phyloP scores from a whole-genome alignment of 2,888 invertebrate genomes.

The Pharmacophagus antenor region DNA sequence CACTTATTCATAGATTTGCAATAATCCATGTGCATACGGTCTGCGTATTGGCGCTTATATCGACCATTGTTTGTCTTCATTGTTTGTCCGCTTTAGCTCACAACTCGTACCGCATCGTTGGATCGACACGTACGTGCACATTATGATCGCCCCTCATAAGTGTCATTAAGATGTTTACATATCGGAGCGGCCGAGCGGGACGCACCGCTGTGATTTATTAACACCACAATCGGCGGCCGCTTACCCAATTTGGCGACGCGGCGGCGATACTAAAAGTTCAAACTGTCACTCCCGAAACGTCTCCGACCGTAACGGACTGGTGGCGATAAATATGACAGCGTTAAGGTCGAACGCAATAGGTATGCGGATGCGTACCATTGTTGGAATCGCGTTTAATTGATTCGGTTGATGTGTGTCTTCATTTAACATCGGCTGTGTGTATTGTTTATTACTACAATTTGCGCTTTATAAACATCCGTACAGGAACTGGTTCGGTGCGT shows the following conservation, averaged over 20 bases:
- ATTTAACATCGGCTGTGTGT: slow-evolving; percentile 15
- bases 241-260: slow-evolving; percentile 20
- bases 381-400: slow-evolving; percentile 13
- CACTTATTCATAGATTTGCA: too few relatives aligned
- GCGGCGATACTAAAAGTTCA: slow-evolving; percentile 21
- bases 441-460: slow-evolving; percentile 2
- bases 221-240: slow-evolving; percentile 15
- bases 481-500: background rate
- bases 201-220: slow-evolving; percentile 30
- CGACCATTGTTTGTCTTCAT: too few relatives aligned
- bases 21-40: too few relatives aligned
- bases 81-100: background rate
- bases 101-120: slow-evolving; percentile 9
- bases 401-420: slow-evolving; percentile 28
- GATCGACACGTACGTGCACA: slow-evolving; percentile 29
- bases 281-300: slow-evolving; percentile 20
- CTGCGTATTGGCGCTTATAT: too few relatives aligned
- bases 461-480: background rate
- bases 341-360: slow-evolving; percentile 22
- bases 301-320: slow-evolving; percentile 2
- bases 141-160: slow-evolving; percentile 31
- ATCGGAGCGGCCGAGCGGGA: slow-evolving; percentile 22
- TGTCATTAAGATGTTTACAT: slow-evolving; percentile 35
- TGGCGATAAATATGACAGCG: slow-evolving; percentile 23
- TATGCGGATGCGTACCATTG: slow-evolving; percentile 27